Percentiles rank a stretch among this genome's conserved stretches.
These are phyloP conservation scores for Allophyes oxyacanthae DNA, from an alignment of 2,888 invertebrate genomes.

Conservation along the genomic window DNA sequence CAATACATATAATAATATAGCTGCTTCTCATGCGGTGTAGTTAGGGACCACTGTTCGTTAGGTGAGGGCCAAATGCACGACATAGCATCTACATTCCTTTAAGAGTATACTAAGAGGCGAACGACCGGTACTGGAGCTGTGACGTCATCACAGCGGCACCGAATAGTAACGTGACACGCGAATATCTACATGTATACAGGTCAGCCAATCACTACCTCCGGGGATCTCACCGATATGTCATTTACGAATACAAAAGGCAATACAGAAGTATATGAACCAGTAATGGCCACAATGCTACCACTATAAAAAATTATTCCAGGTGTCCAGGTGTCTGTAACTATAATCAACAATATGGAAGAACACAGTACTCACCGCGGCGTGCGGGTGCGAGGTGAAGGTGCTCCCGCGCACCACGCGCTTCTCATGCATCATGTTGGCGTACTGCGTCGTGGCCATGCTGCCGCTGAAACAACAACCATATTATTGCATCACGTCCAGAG, in stretches of 20 bases:
- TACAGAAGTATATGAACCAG: too few species aligned
- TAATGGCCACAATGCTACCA: too few species aligned
- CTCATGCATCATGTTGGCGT: slow-evolving; percentile 96
- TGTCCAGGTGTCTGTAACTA: too few species aligned
- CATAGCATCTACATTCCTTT: slow-evolving; percentile 16
- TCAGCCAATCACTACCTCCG: not conserved
- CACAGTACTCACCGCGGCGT: slow-evolving; percentile 75
- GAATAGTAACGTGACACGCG: slow-evolving; percentile 2
- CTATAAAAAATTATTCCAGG: too few species aligned
- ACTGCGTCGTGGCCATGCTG: slow-evolving; percentile 66
- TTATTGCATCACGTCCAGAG: too few species aligned
- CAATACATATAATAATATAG: slow-evolving; percentile 1
- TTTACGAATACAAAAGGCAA: not conserved
- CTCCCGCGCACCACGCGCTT: slow-evolving; percentile 95
- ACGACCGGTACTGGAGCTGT: slow-evolving; percentile 11
- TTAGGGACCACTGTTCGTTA: slow-evolving; percentile 2
- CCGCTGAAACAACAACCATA: slow-evolving; percentile 54
- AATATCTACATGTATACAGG: not conserved
- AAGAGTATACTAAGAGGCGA: slow-evolving; percentile 17
- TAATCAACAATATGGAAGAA: too few species aligned
- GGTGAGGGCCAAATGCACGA: slow-evolving; percentile 9
- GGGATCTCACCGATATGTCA: not conserved
- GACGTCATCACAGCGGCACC: slow-evolving; percentile 10
- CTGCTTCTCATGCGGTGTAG: too few species aligned
- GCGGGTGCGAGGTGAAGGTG: slow-evolving; percentile 90